Evolutionary conservation across 2,113 vertebrate genomes (phyloP).

Genomic region (Peucedramus taeniatus): DNA sequence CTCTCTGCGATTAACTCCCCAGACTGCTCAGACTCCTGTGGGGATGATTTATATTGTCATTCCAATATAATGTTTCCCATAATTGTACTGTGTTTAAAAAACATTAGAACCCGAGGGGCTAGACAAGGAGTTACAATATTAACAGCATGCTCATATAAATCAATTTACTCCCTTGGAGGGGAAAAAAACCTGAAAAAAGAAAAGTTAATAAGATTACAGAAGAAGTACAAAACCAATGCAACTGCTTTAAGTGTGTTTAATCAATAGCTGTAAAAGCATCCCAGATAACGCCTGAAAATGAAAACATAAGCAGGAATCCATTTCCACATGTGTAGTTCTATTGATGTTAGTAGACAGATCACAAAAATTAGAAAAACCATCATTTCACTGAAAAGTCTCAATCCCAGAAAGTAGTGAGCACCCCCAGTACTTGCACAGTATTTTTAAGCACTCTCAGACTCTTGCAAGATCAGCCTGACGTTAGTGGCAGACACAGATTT

Average conservation of each 20-base stretch:
- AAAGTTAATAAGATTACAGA: conserved; percentile 31
- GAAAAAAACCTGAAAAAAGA: background rate
- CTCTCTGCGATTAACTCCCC: conserved; percentile 29
- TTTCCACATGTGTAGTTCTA: background rate
- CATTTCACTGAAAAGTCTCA: background rate
- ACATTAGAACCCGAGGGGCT: conserved; percentile 63
- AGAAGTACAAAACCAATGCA: background rate
- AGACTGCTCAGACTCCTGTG: conserved; percentile 46
- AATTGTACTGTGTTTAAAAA: conserved; percentile 69
- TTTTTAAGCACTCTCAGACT: background rate
- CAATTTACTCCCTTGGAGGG: conserved; percentile 73
- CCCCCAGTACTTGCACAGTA: background rate
- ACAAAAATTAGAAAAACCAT: background rate
- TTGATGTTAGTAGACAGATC: background rate
- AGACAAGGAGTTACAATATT: conserved; percentile 68
- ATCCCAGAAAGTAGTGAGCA: background rate
- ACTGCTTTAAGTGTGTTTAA: background rate
- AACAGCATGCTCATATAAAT: conserved; percentile 60
- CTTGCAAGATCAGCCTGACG: background rate
- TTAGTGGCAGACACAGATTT: background rate
- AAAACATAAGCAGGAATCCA: background rate
- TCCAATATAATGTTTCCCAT: conserved; percentile 53
- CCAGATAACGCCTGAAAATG: background rate
- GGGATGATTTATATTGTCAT: conserved; percentile 58
- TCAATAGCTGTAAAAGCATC: background rate